phyloP scores from a whole-genome alignment of 35 echinoderm and acorn worm genomes.

The Lytechinus pictus region DNA sequence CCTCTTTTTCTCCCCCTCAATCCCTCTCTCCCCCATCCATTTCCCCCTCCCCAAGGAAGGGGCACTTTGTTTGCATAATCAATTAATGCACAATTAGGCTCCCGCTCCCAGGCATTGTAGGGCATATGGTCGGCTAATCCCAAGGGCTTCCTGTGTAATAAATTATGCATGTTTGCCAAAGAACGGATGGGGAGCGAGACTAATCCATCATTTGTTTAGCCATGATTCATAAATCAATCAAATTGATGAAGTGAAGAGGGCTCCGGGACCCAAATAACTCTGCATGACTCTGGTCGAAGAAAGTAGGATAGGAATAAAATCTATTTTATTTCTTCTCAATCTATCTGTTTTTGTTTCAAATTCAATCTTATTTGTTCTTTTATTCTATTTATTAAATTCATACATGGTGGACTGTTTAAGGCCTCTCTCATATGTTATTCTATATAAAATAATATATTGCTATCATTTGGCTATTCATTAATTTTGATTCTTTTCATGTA shows the following conservation, averaged over 20 bases:
- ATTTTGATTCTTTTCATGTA: too few species aligned
- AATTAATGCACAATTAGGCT: constrained; percentile 44
- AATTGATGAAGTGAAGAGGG: not conserved
- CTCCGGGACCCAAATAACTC: not conserved
- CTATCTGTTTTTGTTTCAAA: not conserved
- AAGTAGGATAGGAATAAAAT: not conserved
- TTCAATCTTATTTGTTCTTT: not conserved
- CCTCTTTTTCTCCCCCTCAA: not conserved
- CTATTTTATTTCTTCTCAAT: not conserved
- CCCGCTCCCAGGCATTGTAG: constrained; percentile 10
- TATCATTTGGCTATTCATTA: too few species aligned
- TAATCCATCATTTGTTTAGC: constrained; percentile 27
- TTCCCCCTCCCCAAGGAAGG: constrained; percentile 36
- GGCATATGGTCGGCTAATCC: constrained; percentile 37
- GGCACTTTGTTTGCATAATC: constrained; percentile 29
- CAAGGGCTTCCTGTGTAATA: constrained; percentile 13
- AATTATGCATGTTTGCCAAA: constrained; percentile 47
- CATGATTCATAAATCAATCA: constrained; percentile 43
- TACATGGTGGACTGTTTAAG: too few species aligned
- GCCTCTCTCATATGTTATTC: too few species aligned
- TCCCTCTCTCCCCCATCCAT: constrained; percentile 20
- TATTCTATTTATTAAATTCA: not conserved
- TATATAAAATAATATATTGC: too few species aligned
- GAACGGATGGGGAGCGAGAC: not conserved
- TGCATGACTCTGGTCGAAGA: not conserved